phyloP scores from a whole-genome alignment of 53 echinoderm and acorn worm genomes.

The Holothuria leucospilota region DNA sequence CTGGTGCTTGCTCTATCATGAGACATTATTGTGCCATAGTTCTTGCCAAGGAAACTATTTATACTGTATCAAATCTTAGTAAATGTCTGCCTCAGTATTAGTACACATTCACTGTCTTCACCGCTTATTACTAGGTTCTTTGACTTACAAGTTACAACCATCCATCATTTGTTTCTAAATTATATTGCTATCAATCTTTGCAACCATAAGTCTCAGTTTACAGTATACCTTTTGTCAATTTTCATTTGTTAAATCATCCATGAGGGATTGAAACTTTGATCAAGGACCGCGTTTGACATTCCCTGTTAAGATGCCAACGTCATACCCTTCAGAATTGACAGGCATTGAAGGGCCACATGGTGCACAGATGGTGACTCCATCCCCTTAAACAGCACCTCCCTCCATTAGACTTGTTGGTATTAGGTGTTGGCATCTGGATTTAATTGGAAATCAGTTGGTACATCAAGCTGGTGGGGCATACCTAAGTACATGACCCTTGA shows the following conservation, averaged over 20 bases:
- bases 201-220: not conserved
- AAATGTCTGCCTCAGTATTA: too few relatives aligned
- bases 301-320: not conserved
- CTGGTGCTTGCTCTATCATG: too few relatives aligned
- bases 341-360: slow-evolving; percentile 26
- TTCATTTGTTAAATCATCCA: slow-evolving; percentile 11
- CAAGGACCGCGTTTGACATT: too few relatives aligned
- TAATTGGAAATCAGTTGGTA: slow-evolving; percentile 34
- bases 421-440: slow-evolving; percentile 44
- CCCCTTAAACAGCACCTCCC: not conserved
- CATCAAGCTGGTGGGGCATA: too few relatives aligned
- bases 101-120: too few relatives aligned
- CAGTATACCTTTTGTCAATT: slow-evolving; percentile 13
- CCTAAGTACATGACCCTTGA: too few relatives aligned
- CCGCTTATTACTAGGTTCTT: too few relatives aligned
- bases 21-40: too few relatives aligned
- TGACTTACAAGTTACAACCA: too few relatives aligned
- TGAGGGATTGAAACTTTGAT: not conserved
- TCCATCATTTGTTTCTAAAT: too few relatives aligned
- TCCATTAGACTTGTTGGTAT: slow-evolving; percentile 10
- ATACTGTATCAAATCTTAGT: too few relatives aligned
- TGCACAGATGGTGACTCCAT: slow-evolving; percentile 16
- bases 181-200: not conserved
- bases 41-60: too few relatives aligned
- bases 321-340: not conserved